Conservation (phyloP, 1,140 invertebrate species). For the Drosophila neocordata region DNA sequence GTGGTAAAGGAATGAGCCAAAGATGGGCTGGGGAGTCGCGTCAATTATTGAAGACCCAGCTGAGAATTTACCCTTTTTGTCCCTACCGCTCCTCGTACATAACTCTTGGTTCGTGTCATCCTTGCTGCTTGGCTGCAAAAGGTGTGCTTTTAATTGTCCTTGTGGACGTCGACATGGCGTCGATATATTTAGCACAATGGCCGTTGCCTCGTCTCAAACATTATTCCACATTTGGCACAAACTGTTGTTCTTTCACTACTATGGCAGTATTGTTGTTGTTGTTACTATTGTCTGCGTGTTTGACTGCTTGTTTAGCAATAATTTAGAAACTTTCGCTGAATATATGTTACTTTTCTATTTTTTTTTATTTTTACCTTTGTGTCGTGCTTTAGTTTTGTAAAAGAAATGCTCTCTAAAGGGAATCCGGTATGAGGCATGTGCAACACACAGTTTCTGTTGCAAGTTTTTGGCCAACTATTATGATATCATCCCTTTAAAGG, state of each 20-base stretch:
- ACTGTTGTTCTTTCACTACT: constrained; percentile 50
- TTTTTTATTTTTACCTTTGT: constrained; percentile 64
- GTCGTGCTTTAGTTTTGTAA: constrained; percentile 33
- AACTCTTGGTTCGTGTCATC: constrained; percentile 9
- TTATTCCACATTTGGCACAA: constrained; percentile 60
- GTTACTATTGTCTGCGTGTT: constrained; percentile 43
- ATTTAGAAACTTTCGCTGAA: constrained; percentile 79
- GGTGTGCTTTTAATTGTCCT: constrained; percentile 79
- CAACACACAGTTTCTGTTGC: constrained; percentile 42
- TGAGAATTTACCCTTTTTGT: constrained; percentile 13
- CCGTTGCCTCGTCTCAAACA: constrained; percentile 32
- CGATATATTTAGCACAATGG: constrained; percentile 67
- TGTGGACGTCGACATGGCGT: constrained; percentile 39
- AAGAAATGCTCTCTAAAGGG: not conserved
- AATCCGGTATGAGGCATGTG: constrained; percentile 38
- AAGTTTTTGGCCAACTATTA: constrained; percentile 39
- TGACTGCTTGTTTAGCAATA: constrained; percentile 77
- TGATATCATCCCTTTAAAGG: constrained; percentile 11
- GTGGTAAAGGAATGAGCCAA: not conserved
- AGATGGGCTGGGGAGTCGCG: constrained; percentile 32
- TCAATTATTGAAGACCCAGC: constrained; percentile 72
- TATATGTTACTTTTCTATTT: constrained; percentile 62
- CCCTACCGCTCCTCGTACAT: not conserved
- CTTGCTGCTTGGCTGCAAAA: constrained; percentile 55
- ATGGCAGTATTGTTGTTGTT: constrained; percentile 31